A percentile compares a stretch with the other conserved stretches of the same genome.
phyloP scores from a whole-genome alignment of 2,113 vertebrate genomes.

The Saiga tatarica region DNA sequence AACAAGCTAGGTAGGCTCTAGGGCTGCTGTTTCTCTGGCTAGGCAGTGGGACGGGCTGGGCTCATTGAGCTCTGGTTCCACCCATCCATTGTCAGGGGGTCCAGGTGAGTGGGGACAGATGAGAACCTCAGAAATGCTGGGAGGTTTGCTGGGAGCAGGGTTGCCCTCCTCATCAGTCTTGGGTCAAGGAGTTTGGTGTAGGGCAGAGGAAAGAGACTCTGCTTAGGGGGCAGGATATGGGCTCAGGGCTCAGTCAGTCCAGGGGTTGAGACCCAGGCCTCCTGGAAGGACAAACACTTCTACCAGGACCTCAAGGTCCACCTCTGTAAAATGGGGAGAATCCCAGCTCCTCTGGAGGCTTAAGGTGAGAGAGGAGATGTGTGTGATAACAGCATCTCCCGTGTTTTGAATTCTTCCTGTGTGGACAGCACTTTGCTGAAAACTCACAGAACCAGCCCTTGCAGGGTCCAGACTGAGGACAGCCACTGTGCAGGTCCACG shows the following conservation, averaged over 20 bases:
- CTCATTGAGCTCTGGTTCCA: not conserved
- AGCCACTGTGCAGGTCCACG: rapidly evolving
- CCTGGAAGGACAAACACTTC: not conserved
- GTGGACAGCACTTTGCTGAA: not conserved
- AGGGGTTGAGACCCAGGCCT: not conserved
- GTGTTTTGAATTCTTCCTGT: not conserved
- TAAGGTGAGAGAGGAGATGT: not conserved
- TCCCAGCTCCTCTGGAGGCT: not conserved
- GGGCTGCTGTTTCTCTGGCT: not conserved
- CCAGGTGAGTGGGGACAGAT: not conserved
- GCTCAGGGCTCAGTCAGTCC: not conserved
- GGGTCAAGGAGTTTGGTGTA: not conserved
- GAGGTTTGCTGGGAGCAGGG: not conserved
- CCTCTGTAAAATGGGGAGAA: not conserved
- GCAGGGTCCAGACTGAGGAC: rapidly evolving
- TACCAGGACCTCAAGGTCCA: not conserved
- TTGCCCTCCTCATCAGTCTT: not conserved
- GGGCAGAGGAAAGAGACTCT: not conserved
- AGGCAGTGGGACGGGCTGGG: not conserved
- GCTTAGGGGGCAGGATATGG: not conserved
- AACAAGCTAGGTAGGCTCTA: no score
- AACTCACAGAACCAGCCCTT: no score
- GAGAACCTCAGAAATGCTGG: not conserved
- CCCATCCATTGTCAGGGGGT: not conserved
- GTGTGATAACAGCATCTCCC: no score